Conservation (phyloP, 2,888 invertebrate species). For the Brenthis ino region DNA sequence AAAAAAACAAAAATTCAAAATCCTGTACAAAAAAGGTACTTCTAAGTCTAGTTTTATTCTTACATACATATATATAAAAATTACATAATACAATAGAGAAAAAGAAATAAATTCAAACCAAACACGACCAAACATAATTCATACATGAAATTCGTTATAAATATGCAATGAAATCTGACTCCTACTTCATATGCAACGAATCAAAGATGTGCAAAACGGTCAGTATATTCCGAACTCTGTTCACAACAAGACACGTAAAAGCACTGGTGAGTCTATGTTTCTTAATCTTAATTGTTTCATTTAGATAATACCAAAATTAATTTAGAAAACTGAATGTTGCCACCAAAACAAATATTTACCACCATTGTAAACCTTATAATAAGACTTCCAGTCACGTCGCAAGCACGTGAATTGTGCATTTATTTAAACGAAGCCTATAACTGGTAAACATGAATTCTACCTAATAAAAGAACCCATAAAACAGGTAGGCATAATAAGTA, state of each 20-base stretch:
- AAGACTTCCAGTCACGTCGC: too few species aligned
- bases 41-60: background rate
- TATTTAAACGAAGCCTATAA: too few species aligned
- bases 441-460: too few species aligned
- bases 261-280: slow-evolving; percentile 5
- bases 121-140: slow-evolving; percentile 46
- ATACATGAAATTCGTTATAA: slow-evolving; percentile 71
- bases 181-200: slow-evolving; percentile 68
- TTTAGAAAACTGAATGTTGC: too few species aligned
- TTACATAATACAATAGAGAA: background rate
- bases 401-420: too few species aligned
- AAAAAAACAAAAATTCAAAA: too few species aligned
- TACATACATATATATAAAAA: background rate
- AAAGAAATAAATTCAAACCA: slow-evolving; percentile 18
- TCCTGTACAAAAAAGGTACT: too few species aligned
- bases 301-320: too few species aligned
- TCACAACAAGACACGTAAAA: slow-evolving; percentile 27
- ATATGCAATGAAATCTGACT: slow-evolving; percentile 76
- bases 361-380: too few species aligned
- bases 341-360: too few species aligned
- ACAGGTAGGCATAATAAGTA: too few species aligned
- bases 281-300: background rate
- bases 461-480: too few species aligned
- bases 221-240: slow-evolving; percentile 34
- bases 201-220: slow-evolving; percentile 29